A percentile compares a stretch with the other conserved stretches of the same genome.
phyloP scores from a whole-genome alignment of 2,113 vertebrate species.

The Caloenas nicobarica region DNA sequence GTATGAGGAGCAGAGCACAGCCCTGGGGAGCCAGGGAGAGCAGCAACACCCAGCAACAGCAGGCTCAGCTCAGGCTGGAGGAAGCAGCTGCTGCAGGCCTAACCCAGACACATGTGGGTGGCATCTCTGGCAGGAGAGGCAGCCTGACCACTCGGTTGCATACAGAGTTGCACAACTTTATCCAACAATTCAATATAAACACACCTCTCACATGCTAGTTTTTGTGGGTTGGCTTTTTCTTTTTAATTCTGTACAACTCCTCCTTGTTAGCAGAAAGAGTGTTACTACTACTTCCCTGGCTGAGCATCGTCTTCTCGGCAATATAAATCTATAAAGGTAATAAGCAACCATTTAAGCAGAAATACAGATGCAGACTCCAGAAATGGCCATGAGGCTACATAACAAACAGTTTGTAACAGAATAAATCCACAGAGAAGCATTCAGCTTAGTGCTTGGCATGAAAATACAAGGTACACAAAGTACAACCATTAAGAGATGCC shows the following conservation, averaged over 20 bases:
- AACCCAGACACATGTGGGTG: conserved; percentile 45
- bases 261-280: neutral
- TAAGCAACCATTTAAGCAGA: neutral
- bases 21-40: neutral
- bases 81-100: conserved; percentile 41
- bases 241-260: neutral
- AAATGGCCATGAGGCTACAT: neutral
- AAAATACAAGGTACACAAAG: neutral
- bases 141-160: neutral
- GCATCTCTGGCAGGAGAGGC: conserved; percentile 32
- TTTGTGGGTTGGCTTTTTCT: neutral
- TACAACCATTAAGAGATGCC: neutral
- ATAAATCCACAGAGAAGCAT: neutral
- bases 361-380: neutral
- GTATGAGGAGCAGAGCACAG: neutral
- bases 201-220: neutral
- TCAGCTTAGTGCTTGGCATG: neutral
- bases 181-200: conserved; percentile 1
- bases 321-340: neutral
- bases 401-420: neutral
- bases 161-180: conserved; percentile 25
- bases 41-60: conserved; percentile 28
- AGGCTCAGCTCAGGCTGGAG: neutral
- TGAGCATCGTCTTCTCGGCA: neutral
- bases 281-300: neutral